A percentile compares a stretch with the other conserved stretches of the same genome.
Conservation (phyloP, 2,888 invertebrate species). For the Epsilonema sp. region DNA sequence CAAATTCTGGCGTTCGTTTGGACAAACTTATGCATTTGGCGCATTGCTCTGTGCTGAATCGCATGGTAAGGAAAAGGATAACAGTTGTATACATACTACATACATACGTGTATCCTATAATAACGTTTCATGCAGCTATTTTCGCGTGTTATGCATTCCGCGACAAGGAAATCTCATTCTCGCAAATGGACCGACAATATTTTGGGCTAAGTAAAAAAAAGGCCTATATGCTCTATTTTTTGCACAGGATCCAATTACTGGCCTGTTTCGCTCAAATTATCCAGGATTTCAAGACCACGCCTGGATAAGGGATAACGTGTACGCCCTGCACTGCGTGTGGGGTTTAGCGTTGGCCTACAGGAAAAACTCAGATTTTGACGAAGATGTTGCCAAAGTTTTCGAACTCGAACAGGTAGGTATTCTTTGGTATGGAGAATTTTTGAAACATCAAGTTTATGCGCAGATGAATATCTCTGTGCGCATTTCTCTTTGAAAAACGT, state of each 20-base stretch:
- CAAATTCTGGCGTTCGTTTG: too few species aligned
- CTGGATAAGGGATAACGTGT: constrained; percentile 96
- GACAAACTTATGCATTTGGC: too few species aligned
- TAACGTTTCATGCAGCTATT: too few species aligned
- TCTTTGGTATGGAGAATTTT: too few species aligned
- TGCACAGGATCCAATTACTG: constrained; percentile 93
- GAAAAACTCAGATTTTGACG: constrained; percentile 95
- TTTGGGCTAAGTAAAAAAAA: constrained; percentile 2
- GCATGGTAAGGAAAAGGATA: too few species aligned
- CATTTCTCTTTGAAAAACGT: too few species aligned
- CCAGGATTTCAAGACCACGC: constrained; percentile 47
- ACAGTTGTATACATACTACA: too few species aligned
- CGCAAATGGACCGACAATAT: not conserved
- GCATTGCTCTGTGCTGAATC: too few species aligned
- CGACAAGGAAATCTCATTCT: constrained; percentile 5
- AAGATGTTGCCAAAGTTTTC: constrained; percentile 90
- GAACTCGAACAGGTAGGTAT: constrained; percentile 66
- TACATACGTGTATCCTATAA: too few species aligned
- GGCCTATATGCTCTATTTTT: constrained; percentile 7
- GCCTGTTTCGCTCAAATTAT: constrained; percentile 63
- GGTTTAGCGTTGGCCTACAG: constrained; percentile 93
- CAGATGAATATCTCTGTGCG: too few species aligned
- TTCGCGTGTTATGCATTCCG: too few species aligned
- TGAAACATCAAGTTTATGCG: too few species aligned
- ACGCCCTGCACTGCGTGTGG: constrained; percentile 91